Percentiles rank a stretch among this genome's conserved stretches.
Evolutionary conservation across 2,113 vertebrate genomes (phyloP).

Genomic region (Ranitomeya variabilis): DNA sequence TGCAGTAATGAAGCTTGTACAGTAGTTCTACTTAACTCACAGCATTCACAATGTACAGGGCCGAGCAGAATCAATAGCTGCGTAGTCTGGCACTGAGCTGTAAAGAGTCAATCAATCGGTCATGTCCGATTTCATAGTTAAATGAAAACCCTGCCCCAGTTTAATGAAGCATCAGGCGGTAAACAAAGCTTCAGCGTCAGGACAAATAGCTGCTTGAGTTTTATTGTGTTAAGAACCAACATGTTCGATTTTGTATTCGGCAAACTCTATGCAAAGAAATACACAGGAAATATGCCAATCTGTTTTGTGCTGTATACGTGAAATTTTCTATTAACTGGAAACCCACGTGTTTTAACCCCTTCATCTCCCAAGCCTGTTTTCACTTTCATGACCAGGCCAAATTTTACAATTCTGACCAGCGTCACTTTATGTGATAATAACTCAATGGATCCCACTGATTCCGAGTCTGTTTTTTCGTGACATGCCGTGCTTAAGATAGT

Average conservation of each 20-base stretch:
- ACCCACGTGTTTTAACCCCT: too few species aligned
- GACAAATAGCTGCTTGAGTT: conserved; percentile 23
- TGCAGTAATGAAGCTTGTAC: not conserved
- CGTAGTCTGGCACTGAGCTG: conserved; percentile 61
- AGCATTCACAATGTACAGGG: conserved; percentile 7
- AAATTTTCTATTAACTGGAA: too few species aligned
- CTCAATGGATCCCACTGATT: too few species aligned
- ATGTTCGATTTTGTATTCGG: not conserved
- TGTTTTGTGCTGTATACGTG: too few species aligned
- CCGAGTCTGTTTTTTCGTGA: too few species aligned
- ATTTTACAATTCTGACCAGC: too few species aligned
- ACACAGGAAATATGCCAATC: too few species aligned
- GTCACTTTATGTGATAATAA: too few species aligned
- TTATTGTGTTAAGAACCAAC: not conserved
- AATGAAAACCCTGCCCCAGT: conserved; percentile 65
- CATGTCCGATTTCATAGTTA: conserved; percentile 79
- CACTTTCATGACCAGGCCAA: too few species aligned
- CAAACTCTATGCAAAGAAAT: not conserved
- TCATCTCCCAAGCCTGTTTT: too few species aligned
- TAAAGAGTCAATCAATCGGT: conserved; percentile 72
- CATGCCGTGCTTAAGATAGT: too few species aligned
- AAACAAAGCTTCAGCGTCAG: conserved; percentile 12
- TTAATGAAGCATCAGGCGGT: conserved; percentile 59
- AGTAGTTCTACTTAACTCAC: not conserved
- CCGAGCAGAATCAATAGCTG: conserved; percentile 61